phyloP scores from a whole-genome alignment of 2,888 invertebrate genomes.

The Platycheirus albimanus region DNA sequence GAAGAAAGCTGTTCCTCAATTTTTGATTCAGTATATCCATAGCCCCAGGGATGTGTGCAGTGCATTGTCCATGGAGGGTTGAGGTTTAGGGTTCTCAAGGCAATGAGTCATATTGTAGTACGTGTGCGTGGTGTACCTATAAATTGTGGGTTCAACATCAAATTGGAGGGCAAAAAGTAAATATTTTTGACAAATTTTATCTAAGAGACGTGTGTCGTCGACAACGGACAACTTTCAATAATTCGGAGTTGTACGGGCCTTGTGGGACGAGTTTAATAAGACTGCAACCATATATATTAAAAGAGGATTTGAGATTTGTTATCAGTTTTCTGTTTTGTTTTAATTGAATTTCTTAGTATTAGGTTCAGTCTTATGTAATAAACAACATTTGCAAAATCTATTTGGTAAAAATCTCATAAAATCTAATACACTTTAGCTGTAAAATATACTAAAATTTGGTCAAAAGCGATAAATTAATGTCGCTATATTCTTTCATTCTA shows the following conservation, averaged over 20 bases:
- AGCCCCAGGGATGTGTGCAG: neutral
- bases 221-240: neutral
- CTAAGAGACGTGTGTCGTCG: slow-evolving; percentile 28
- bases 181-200: slow-evolving; percentile 43
- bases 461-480: no score
- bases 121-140: slow-evolving; percentile 36
- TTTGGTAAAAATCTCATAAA: no score
- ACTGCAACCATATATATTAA: neutral
- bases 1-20: slow-evolving; percentile 7
- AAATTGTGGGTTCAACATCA: slow-evolving; percentile 30
- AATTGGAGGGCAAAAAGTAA: slow-evolving; percentile 16
- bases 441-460: no score
- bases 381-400: no score
- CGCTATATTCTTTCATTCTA: no score
- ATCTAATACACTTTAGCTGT: no score
- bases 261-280: neutral
- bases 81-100: neutral
- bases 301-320: no score
- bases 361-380: no score
- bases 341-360: no score
- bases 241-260: slow-evolving; percentile 11
- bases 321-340: no score
- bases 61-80: neutral
- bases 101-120: slow-evolving; percentile 12
- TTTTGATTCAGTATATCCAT: slow-evolving; percentile 20